Percentiles rank a stretch among this genome's conserved stretches.
phyloP scores from a whole-genome alignment of 1,140 invertebrate genomes.

The Amyelois transitella region DNA sequence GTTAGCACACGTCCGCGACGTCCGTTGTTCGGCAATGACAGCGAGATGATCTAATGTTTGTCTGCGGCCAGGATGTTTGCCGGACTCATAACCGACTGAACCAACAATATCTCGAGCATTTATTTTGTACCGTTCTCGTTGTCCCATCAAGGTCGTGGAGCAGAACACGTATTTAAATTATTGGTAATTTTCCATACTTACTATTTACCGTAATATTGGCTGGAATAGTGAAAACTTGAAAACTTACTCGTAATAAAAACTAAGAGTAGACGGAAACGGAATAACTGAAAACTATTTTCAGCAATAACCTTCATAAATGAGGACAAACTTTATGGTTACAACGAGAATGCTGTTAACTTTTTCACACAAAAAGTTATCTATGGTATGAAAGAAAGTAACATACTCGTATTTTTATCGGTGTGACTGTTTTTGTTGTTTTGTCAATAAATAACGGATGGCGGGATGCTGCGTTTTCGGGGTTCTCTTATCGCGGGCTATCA shows the following conservation, averaged over 20 bases:
- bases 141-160: too few relatives aligned
- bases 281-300: background rate
- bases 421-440: conserved; percentile 24
- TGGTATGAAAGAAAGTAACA: background rate
- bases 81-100: conserved; percentile 47
- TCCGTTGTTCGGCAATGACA: conserved; percentile 45
- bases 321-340: background rate
- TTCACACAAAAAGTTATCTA: conserved; percentile 34
- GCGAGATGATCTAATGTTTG: conserved; percentile 56
- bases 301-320: background rate
- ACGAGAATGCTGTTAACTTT: background rate
- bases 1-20: conserved; percentile 57
- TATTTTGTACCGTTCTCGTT: conserved; percentile 20
- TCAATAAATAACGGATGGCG: conserved; percentile 33
- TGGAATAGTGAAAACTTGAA: too few relatives aligned
- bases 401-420: background rate
- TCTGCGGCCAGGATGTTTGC: conserved; percentile 59
- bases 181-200: too few relatives aligned
- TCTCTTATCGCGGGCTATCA: conserved; percentile 33
- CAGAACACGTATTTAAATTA: too few relatives aligned
- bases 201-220: too few relatives aligned
- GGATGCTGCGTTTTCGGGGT: conserved; percentile 53
- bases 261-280: too few relatives aligned
- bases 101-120: conserved; percentile 49
- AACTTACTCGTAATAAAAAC: too few relatives aligned